Conservation (phyloP, 2,888 invertebrate genomes). For the Cheiracanthium punctorium region DNA sequence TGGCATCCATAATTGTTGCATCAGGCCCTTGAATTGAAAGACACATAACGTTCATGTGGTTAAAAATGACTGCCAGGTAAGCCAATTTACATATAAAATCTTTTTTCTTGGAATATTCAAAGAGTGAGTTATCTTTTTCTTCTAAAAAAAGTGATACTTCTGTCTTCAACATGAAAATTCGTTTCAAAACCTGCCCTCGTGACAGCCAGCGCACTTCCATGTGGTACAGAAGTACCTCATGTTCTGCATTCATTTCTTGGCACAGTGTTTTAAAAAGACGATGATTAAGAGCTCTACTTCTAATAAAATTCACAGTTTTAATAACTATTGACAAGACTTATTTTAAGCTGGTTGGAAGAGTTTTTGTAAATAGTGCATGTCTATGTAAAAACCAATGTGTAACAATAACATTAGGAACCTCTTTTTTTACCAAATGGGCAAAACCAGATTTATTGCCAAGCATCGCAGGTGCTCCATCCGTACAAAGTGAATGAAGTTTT, state of each 20-base stretch:
- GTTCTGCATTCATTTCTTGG: slow-evolving; percentile 56
- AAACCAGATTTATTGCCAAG: too few species aligned
- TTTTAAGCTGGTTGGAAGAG: too few species aligned
- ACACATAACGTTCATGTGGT: too few species aligned
- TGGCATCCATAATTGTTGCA: slow-evolving; percentile 47
- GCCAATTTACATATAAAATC: slow-evolving; percentile 25
- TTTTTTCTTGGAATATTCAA: slow-evolving; percentile 12
- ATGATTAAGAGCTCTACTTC: slow-evolving; percentile 57
- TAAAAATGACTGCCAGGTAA: slow-evolving; percentile 13
- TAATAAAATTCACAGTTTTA: slow-evolving; percentile 57
- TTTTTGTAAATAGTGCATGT: too few species aligned
- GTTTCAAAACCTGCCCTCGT: slow-evolving; percentile 48
- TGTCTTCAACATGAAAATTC: slow-evolving; percentile 40
- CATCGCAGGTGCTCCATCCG: too few species aligned
- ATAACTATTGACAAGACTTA: slow-evolving; percentile 48
- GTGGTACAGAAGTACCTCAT: slow-evolving; percentile 58
- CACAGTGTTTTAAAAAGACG: slow-evolving; percentile 53
- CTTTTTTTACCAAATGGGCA: too few species aligned
- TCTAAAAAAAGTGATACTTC: slow-evolving; percentile 22
- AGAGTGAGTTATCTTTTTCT: too few species aligned
- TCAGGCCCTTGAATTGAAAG: too few species aligned
- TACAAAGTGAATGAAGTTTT: too few species aligned
- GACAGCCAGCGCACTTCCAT: slow-evolving; percentile 54
- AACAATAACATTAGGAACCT: too few species aligned
- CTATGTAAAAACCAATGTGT: too few species aligned